Conservation (phyloP, 2,113 vertebrate species). For the Nipponia nippon region DNA sequence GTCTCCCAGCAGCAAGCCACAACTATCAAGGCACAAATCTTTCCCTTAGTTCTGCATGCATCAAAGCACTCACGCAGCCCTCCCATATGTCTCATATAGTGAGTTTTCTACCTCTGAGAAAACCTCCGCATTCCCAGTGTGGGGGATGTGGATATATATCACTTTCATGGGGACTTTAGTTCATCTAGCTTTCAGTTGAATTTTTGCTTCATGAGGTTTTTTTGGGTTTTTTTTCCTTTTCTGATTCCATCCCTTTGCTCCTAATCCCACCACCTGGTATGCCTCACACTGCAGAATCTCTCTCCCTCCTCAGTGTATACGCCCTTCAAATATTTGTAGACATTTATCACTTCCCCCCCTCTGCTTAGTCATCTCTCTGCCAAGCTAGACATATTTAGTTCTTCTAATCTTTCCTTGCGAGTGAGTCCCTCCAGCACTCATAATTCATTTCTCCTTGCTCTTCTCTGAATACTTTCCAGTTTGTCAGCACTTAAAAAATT, state of each 20-base stretch:
- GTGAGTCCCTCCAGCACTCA: slow-evolving; percentile 19
- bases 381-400: slow-evolving; percentile 58
- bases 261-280: slow-evolving; percentile 56
- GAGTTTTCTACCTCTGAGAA: slow-evolving; percentile 8
- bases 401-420: slow-evolving; percentile 58
- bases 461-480: slow-evolving; percentile 39
- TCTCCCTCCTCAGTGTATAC: slow-evolving; percentile 18
- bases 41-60: not conserved
- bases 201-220: not conserved
- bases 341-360: slow-evolving; percentile 41
- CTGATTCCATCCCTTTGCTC: not conserved
- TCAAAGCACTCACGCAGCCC: not conserved
- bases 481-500: not conserved
- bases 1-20: slow-evolving; percentile 15
- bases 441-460: slow-evolving; percentile 50
- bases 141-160: not conserved
- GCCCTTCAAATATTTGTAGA: slow-evolving; percentile 58
- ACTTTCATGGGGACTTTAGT: not conserved
- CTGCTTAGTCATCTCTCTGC: slow-evolving; percentile 55
- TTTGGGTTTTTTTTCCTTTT: not conserved
- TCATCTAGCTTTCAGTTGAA: not conserved
- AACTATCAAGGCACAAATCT: slow-evolving; percentile 1
- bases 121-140: not conserved
- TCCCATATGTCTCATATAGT: not conserved
- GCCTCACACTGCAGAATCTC: slow-evolving; percentile 26